Base-by-base conservation (phyloP, 2,797 vertebrate genomes). In the Platyrinchus mystaceus region DNA sequence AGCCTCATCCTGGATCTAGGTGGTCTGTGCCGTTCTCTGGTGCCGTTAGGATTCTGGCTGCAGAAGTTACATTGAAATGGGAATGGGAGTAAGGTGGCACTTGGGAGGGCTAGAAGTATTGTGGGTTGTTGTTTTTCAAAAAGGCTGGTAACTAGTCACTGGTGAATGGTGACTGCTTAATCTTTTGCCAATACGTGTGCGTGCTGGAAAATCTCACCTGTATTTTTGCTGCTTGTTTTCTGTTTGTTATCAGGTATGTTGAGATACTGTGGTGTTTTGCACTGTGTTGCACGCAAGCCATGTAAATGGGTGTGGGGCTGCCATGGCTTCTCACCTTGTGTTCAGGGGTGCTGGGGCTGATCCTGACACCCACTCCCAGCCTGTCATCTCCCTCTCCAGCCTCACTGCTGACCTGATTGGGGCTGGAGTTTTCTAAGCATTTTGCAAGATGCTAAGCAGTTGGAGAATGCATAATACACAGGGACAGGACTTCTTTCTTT, bases 401-500 rank as follows among this genome's bases (percentile, higher is more conserved):
- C 43, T 32, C 10, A 2, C 12, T 21, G 52, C 91, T 30, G 36
- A 27, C 0, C 1, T 17, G 19, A 53, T 27, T 3, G 9, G 39
- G 1, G 1, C 36, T 68, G 17, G 10, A 28, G 30, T 43, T 78
- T 43, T 15, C 20, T 10, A 3, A 80, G 52, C 11, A 4, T 52
- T 62, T 62, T 79, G 55, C 37, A 67, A 27, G 70, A 20, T 63
- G 74, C 12, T 26, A 17, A 15, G 7, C 43, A 43, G 41, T 15
- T 62, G 55, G 52, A 62, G 39, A 60, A 47, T n/a, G 20, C 3
- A 3, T 7, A 49, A 21, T 16, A 32, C 0, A 0, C 1, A 14
- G 37, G 32, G 13, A 8, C 14, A 36, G 36, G 43, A 14, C 23
- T 78, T 74, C 26, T 53, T 59, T 60, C 55, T 74, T 34, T 43